These are phyloP conservation scores for Mormyrops attenuatus DNA, from an alignment of 2,797 vertebrate species.

Conservation along the genomic window DNA sequence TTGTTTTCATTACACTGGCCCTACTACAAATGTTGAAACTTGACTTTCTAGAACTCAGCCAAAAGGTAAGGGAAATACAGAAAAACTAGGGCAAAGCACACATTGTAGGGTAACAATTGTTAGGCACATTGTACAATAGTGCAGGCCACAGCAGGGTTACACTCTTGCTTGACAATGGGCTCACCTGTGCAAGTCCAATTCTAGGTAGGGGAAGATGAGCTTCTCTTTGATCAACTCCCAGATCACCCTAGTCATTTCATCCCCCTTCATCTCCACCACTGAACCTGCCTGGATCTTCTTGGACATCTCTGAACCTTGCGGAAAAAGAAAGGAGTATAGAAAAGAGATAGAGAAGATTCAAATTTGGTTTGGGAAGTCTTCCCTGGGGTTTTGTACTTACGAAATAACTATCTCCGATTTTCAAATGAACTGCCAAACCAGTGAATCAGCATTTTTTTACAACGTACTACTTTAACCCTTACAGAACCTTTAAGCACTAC, in stretches of 20 bases:
- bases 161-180: background rate
- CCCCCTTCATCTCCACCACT: conserved; percentile 97
- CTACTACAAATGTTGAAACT: background rate
- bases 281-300: conserved; percentile 85
- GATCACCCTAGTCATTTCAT: conserved; percentile 97
- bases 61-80: background rate
- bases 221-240: conserved; percentile 98
- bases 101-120: background rate
- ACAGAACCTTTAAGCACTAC: background rate
- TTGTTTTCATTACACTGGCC: background rate
- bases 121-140: background rate
- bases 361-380: background rate
- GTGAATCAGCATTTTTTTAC: conserved; percentile 40
- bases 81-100: background rate
- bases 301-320: conserved; percentile 68
- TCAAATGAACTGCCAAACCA: conserved; percentile 18
- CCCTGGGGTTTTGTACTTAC: background rate
- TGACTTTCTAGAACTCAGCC: background rate
- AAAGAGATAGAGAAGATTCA: background rate
- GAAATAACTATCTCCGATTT: conserved; percentile 33
- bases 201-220: conserved; percentile 89
- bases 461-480: background rate
- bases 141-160: background rate
- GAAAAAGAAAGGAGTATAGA: background rate
- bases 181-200: conserved; percentile 94